Percentiles rank a stretch among this genome's conserved stretches.
Conservation (phyloP, 2,797 vertebrate species). For the Sternotherus odoratus region DNA sequence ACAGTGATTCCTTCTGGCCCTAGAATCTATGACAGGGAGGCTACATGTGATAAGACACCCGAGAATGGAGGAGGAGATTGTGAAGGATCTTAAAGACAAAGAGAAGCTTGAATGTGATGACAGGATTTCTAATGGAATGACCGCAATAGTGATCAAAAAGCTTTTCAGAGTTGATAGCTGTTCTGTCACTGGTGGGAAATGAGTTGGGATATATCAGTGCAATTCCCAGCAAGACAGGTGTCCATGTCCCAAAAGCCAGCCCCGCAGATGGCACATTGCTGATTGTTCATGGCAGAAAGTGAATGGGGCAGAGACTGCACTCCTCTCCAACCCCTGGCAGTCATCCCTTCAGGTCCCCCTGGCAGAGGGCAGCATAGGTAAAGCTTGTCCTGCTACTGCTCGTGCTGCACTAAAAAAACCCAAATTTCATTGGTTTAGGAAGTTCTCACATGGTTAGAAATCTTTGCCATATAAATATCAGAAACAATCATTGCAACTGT, state of each 20-base stretch:
- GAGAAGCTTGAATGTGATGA: neutral
- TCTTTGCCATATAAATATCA: neutral
- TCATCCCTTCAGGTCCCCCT: neutral
- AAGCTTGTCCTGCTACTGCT: neutral
- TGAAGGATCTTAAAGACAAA: constrained; percentile 20
- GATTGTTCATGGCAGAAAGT: constrained; percentile 10
- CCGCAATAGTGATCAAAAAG: constrained; percentile 18
- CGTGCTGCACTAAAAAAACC: neutral
- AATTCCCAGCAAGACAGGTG: constrained; percentile 23
- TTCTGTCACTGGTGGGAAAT: constrained; percentile 37
- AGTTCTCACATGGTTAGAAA: neutral
- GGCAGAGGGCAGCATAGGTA: neutral
- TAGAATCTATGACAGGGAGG: neutral
- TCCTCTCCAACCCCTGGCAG: neutral
- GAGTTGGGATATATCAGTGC: neutral
- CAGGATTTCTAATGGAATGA: constrained; percentile 37
- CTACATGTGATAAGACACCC: neutral
- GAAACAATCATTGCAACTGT: neutral
- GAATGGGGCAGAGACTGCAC: neutral
- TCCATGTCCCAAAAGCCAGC: constrained; percentile 12
- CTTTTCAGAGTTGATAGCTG: neutral
- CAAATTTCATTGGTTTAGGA: neutral
- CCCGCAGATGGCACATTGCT: neutral
- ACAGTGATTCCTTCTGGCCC: neutral
- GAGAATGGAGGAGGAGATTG: constrained; percentile 18